Percentiles rank a stretch among this genome's conserved stretches.
These are phyloP conservation scores for Zingel zingel DNA, from an alignment of 2,113 vertebrate species.

Conservation along the genomic window DNA sequence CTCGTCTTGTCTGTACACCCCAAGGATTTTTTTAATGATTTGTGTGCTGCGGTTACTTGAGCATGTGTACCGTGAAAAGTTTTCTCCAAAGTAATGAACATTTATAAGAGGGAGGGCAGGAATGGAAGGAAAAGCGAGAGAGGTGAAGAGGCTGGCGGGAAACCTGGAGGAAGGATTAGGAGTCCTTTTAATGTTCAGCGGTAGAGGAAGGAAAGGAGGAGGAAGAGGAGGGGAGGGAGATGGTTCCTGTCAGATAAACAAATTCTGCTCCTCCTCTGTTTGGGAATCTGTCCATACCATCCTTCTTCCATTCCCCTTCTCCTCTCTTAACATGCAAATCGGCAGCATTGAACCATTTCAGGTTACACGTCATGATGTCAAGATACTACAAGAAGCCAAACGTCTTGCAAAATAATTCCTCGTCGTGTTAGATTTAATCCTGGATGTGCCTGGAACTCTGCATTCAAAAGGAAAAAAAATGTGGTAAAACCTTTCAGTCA, in stretches of 20 bases:
- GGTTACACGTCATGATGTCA: not conserved
- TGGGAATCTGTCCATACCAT: not conserved
- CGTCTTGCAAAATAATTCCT: no score
- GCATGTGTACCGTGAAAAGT: not conserved
- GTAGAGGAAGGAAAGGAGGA: constrained; percentile 22
- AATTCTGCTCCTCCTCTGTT: not conserved
- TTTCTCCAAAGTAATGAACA: constrained; percentile 31
- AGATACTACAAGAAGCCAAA: not conserved
- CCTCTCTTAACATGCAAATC: no score
- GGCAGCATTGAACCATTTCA: no score
- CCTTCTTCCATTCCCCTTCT: not conserved
- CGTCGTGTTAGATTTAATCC: no score
- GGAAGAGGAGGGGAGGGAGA: constrained; percentile 22
- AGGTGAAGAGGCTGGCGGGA: constrained; percentile 26
- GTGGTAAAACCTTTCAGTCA: no score
- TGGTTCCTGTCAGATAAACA: constrained; percentile 14
- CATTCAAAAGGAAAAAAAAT: no score
- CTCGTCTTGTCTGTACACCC: not conserved
- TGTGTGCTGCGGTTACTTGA: not conserved
- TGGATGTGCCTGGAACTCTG: no score
- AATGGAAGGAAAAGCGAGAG: constrained; percentile 2
- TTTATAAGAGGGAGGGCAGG: not conserved
- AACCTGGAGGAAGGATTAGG: constrained; percentile 46
- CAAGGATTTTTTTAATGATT: not conserved
- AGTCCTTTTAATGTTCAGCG: constrained; percentile 44